Conservation (phyloP, 1,140 invertebrate species). For the Drosophila bocqueti region DNA sequence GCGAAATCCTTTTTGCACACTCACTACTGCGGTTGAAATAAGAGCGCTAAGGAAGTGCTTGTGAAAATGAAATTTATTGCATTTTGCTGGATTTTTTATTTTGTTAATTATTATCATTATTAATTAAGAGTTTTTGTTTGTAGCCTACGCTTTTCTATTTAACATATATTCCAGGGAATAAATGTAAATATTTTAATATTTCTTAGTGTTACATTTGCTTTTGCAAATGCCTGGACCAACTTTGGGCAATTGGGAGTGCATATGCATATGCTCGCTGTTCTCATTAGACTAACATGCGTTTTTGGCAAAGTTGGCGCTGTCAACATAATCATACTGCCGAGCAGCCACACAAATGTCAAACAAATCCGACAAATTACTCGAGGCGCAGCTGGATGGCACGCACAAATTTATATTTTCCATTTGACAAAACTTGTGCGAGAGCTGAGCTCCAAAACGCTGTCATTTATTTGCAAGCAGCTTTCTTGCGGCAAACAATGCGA, state of each 20-base stretch:
- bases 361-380: slow-evolving; percentile 71
- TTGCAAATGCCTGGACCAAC: background rate
- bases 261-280: slow-evolving; percentile 8
- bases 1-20: slow-evolving; percentile 31
- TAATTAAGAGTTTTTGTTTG: background rate
- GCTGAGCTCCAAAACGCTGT: slow-evolving; percentile 36
- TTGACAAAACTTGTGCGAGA: slow-evolving; percentile 43
- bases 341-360: slow-evolving; percentile 62
- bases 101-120: too few relatives aligned
- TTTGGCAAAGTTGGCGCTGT: slow-evolving; percentile 26
- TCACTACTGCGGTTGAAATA: background rate
- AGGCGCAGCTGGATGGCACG: slow-evolving; percentile 49
- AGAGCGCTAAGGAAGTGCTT: background rate
- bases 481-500: slow-evolving; percentile 56
- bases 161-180: background rate
- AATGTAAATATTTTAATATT: background rate
- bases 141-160: background rate
- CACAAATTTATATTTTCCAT: slow-evolving; percentile 67
- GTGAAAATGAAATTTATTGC: background rate
- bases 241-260: slow-evolving; percentile 9
- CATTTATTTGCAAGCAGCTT: slow-evolving; percentile 60
- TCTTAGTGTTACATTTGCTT: background rate
- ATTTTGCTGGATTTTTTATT: too few relatives aligned
- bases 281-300: slow-evolving; percentile 43
- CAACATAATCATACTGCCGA: slow-evolving; percentile 33